Conservation (phyloP, 2,797 vertebrate species). For the Micropoecilia bifurca region DNA sequence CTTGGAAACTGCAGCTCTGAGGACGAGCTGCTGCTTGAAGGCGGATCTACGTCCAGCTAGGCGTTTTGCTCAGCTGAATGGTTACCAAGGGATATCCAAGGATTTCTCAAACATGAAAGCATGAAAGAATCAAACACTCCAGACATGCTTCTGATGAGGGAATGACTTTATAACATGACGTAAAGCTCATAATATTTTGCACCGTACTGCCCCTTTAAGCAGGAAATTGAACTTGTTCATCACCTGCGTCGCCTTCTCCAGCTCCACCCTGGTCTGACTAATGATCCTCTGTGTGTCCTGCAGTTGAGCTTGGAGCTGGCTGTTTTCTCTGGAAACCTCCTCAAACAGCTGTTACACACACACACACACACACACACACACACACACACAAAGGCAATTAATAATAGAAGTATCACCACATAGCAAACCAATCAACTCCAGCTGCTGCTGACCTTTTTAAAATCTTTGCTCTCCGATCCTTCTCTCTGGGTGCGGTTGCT, state of each 20-base stretch:
- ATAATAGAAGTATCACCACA: background rate
- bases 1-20: too few species aligned
- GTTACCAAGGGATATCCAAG: too few species aligned
- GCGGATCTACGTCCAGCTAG: too few species aligned
- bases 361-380: background rate
- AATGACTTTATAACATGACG: too few species aligned
- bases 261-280: constrained; percentile 83
- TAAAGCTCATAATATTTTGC: too few species aligned
- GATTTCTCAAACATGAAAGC: too few species aligned
- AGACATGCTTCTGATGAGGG: too few species aligned
- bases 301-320: constrained; percentile 84
- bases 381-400: constrained; percentile 1
- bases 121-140: too few species aligned
- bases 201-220: too few species aligned
- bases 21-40: too few species aligned
- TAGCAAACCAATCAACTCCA: background rate
- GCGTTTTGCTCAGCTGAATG: too few species aligned
- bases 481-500: constrained; percentile 71
- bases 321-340: constrained; percentile 85
- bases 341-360: constrained; percentile 81
- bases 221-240: background rate
- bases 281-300: constrained; percentile 85
- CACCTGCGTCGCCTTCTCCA: constrained; percentile 88
- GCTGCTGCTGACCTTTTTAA: constrained; percentile 78
- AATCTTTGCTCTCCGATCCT: constrained; percentile 77